Conservation (phyloP, 2,888 invertebrate species). For the Smittia aterrima region DNA sequence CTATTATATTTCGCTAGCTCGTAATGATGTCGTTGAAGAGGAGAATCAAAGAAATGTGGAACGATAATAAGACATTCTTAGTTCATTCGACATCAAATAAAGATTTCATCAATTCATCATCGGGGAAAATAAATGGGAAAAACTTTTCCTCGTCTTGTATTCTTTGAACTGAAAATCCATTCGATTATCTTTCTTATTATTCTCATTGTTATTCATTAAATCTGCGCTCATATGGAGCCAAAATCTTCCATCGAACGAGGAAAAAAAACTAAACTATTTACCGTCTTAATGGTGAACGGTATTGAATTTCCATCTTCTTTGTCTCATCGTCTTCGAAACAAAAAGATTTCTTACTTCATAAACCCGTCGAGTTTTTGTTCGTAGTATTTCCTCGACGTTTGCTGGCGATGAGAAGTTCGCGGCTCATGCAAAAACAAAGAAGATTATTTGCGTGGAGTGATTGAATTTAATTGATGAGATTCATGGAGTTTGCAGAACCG, state of each 20-base stretch:
- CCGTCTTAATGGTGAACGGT: constrained; percentile 16
- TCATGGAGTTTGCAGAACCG: no score
- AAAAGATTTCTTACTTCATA: neutral
- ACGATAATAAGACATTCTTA: neutral
- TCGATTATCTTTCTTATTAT: neutral
- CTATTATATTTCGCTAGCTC: no score
- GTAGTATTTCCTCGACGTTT: neutral
- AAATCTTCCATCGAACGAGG: neutral
- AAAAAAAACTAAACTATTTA: constrained; percentile 20
- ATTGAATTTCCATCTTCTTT: constrained; percentile 12
- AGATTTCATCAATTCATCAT: constrained; percentile 11
- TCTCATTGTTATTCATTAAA: constrained; percentile 19
- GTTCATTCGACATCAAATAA: constrained; percentile 3
- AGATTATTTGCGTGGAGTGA: no score
- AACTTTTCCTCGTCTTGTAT: neutral
- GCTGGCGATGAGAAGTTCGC: neutral
- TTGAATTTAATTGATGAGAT: no score
- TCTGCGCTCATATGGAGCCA: neutral
- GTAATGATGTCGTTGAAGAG: neutral
- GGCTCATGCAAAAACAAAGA: no score
- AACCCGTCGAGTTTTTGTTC: neutral
- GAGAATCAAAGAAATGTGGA: no score
- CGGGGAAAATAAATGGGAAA: neutral
- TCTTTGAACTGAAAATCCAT: constrained; percentile 10
- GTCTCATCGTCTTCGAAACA: neutral